phyloP scores from a whole-genome alignment of 1,140 invertebrate species.

The Radopholus similis region DNA sequence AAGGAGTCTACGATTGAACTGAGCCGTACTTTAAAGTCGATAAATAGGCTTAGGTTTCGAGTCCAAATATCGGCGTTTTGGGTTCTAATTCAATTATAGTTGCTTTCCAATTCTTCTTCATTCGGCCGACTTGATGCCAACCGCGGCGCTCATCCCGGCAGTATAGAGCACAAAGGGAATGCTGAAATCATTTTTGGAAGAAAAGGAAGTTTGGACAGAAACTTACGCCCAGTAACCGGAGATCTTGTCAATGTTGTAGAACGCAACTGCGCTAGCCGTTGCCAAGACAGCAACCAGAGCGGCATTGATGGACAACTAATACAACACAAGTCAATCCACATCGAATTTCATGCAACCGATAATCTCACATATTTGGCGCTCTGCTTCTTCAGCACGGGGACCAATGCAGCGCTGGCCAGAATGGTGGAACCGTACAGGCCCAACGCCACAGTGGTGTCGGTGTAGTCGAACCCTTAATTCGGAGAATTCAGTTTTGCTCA shows the following conservation, averaged over 20 bases:
- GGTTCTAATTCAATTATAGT: background rate
- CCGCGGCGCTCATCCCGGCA: background rate
- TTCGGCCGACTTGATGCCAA: background rate
- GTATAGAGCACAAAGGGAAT: background rate
- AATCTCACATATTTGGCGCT: constrained; percentile 45
- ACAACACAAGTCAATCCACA: background rate
- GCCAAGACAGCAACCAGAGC: constrained; percentile 39
- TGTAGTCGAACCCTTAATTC: constrained; percentile 56
- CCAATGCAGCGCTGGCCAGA: constrained; percentile 20
- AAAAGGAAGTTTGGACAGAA: background rate
- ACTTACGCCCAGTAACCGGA: constrained; percentile 46
- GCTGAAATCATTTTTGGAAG: background rate
- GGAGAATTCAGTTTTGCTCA: background rate
- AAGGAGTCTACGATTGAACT: too few species aligned
- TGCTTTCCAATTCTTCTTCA: background rate
- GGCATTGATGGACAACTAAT: constrained; percentile 48
- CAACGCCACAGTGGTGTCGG: constrained; percentile 52
- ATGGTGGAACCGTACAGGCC: constrained; percentile 52
- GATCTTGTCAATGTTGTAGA: constrained; percentile 56
- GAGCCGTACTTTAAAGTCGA: too few species aligned
- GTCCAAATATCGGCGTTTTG: too few species aligned
- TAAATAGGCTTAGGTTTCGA: too few species aligned
- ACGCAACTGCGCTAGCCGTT: constrained; percentile 43
- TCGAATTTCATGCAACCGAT: too few species aligned
- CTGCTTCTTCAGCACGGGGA: constrained; percentile 47